Percentiles rank a stretch among this genome's conserved stretches.
phyloP scores from a whole-genome alignment of 2,113 vertebrate species.

The Perccottus glenii region DNA sequence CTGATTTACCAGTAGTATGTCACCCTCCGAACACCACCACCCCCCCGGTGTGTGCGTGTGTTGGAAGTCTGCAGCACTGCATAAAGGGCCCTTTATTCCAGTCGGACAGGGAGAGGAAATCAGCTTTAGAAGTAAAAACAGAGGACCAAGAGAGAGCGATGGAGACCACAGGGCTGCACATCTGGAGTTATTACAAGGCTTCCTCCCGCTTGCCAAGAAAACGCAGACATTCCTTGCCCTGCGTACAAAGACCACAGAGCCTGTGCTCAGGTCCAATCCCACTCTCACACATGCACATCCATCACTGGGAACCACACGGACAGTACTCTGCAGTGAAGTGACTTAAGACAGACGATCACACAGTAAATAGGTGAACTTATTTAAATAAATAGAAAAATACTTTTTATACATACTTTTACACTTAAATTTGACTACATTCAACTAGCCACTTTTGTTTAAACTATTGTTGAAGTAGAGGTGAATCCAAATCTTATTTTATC shows the following conservation, averaged over 20 bases:
- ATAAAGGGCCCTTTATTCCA: conserved; percentile 85
- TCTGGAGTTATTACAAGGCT: conserved; percentile 92
- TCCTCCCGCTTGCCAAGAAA: conserved; percentile 82
- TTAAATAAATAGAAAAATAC: too few species aligned
- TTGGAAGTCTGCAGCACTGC: conserved; percentile 58
- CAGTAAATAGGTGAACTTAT: neutral
- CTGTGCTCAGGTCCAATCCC: conserved; percentile 70
- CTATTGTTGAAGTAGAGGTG: too few species aligned
- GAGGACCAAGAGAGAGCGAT: conserved; percentile 71
- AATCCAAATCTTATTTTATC: too few species aligned
- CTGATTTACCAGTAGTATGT: conserved; percentile 75
- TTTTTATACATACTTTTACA: too few species aligned
- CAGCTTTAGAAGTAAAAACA: conserved; percentile 83
- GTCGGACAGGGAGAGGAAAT: conserved; percentile 84
- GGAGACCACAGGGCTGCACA: conserved; percentile 86
- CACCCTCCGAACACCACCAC: conserved; percentile 42
- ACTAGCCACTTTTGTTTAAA: too few species aligned
- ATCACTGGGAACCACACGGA: conserved; percentile 66
- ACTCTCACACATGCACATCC: conserved; percentile 67
- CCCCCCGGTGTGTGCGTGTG: conserved; percentile 31
- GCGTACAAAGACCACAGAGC: conserved; percentile 84
- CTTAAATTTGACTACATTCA: too few species aligned
- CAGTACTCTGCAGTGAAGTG: conserved; percentile 18
- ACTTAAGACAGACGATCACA: conserved; percentile 9
- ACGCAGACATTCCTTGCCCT: conserved; percentile 86